Evolutionary conservation across 1,140 invertebrate species (phyloP), one percentile per base, ranked within the genome.

Genomic region (Eumeta japonica): DNA sequence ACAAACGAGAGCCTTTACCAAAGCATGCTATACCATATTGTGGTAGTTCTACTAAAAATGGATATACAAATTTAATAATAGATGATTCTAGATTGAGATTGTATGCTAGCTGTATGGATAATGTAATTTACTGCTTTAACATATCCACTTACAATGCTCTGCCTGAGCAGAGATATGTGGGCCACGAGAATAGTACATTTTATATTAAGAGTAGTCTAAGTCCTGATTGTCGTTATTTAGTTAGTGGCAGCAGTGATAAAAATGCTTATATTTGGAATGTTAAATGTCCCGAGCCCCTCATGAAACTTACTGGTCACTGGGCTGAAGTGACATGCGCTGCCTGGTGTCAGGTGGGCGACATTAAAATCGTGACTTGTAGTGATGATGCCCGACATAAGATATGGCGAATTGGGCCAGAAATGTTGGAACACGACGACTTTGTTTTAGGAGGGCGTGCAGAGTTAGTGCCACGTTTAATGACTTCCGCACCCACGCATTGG

Each of bases 41-140:
- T 17, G 86, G 87, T 2, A 79, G 79, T 18, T 83, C 80, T 27
- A 83, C 80, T 1, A 77, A 75, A 36, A 83, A 83, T 43, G 91
- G 90, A 1, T 92, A 87, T 61, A 88, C 89, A 3, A 90, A 87
- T 49, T 62, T 94, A 1, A 73, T 85, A 10, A 75, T 92, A 37
- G 86, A 91, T 60, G 82, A 83, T 5, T 71, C 79, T 3, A 65
- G 79, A 29, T 73, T 82, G 3, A 79, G 78, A n/a, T 63, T 94
- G 0, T 95, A 88, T 75, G 90, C 88, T 2, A 92, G 84, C 61
- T 92, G 89, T 62, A 86, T 90, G 77, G 89, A 94, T 63, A 85
- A 86, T 55, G 81, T 81, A 15, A 90, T 95, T 28, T 94, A 93
- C 60, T 83, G 86, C 50, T 94, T 87, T 57, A 89, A 94, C 58